These are phyloP conservation scores for Rhinolophus sinicus DNA, from an alignment of 2,113 vertebrate species.

Conservation along the genomic window DNA sequence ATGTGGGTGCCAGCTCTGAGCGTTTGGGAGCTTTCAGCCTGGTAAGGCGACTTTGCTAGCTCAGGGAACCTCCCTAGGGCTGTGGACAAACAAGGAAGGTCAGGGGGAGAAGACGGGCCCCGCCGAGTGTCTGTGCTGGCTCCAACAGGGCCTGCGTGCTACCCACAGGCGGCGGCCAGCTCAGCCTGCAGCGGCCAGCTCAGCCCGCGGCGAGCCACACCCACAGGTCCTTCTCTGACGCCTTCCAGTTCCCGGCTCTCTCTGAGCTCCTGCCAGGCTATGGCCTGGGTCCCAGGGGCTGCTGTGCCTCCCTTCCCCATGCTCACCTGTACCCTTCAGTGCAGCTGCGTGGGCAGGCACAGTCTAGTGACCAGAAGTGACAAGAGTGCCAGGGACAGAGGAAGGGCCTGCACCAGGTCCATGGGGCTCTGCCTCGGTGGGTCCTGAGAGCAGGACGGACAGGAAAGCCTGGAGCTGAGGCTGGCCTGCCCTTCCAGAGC, in stretches of 20 bases:
- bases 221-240: conserved; percentile 60
- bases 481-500: neutral
- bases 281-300: neutral
- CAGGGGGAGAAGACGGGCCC: neutral
- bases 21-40: neutral
- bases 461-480: neutral
- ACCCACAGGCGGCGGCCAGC: conserved; percentile 67
- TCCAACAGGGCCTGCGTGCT: neutral
- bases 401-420: neutral
- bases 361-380: neutral
- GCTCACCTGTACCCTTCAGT: neutral
- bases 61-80: neutral
- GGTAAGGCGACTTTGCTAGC: neutral
- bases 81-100: neutral
- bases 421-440: neutral
- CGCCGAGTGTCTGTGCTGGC: too few species aligned
- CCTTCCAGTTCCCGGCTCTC: neutral
- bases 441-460: neutral
- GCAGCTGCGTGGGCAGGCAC: neutral
- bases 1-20: neutral
- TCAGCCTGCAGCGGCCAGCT: conserved; percentile 64
- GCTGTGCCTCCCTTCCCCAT: neutral
- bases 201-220: conserved; percentile 57
- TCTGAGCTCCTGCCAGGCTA: neutral
- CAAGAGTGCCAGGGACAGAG: neutral